Evolutionary conservation across 2,888 invertebrate genomes (phyloP).

Genomic region (Oasisia sp.): DNA sequence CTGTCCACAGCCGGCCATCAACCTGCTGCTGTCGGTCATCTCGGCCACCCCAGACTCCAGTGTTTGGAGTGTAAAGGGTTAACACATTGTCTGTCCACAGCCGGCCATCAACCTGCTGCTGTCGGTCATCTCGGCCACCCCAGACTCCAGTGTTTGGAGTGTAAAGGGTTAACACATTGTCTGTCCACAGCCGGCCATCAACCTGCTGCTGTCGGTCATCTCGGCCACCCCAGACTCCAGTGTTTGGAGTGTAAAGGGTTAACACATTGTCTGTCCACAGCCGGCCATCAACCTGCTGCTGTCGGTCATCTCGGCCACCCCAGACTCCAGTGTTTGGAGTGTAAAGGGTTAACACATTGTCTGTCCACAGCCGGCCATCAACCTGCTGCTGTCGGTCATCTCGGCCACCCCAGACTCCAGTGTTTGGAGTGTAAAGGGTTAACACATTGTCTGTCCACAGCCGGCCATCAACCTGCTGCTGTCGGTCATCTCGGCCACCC

Average conservation of each 20-base stretch:
- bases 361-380: slow-evolving; percentile 77
- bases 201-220: slow-evolving; percentile 84
- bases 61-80: background rate
- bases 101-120: slow-evolving; percentile 88
- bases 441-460: slow-evolving; percentile 51
- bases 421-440: background rate
- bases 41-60: too few species aligned
- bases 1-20: slow-evolving; percentile 77
- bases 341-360: background rate
- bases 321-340: too few species aligned
- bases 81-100: slow-evolving; percentile 51
- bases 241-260: background rate
- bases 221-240: too few species aligned
- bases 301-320: slow-evolving; percentile 80
- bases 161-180: background rate
- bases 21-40: slow-evolving; percentile 84
- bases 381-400: slow-evolving; percentile 84
- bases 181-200: slow-evolving; percentile 77
- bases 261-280: slow-evolving; percentile 51
- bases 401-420: too few species aligned
- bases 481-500: slow-evolving; percentile 80
- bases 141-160: too few species aligned
- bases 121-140: slow-evolving; percentile 80
- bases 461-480: slow-evolving; percentile 88
- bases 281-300: slow-evolving; percentile 88